Conservation (phyloP, 2,888 invertebrate species). For the Xylocampa areola region DNA sequence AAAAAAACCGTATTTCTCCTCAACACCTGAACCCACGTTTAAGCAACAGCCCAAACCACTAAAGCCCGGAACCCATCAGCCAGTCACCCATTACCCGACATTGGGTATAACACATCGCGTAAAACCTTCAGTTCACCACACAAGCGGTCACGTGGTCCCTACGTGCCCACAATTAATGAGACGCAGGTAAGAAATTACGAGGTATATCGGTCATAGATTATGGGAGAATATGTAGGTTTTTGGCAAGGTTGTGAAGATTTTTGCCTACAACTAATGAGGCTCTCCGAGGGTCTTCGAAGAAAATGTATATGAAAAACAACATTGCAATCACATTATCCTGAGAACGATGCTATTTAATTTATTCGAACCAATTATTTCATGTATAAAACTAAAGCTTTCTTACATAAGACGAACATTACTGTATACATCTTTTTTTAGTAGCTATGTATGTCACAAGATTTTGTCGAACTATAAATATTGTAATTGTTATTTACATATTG, state of each 20-base stretch:
- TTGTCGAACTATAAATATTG: no score
- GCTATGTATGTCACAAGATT: no score
- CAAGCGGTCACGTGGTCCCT: constrained; percentile 70
- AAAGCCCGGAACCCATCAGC: constrained; percentile 48
- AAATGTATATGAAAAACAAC: no score
- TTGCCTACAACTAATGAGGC: neutral
- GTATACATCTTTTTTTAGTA: no score
- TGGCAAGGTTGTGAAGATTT: neutral
- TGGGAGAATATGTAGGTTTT: constrained; percentile 17
- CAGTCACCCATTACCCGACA: constrained; percentile 52
- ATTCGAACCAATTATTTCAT: no score
- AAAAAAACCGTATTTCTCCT: neutral
- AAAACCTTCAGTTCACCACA: constrained; percentile 55
- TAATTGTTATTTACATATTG: no score
- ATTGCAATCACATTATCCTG: no score
- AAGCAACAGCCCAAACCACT: constrained; percentile 34
- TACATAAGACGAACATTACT: no score
- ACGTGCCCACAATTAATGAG: constrained; percentile 84
- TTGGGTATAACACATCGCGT: constrained; percentile 62
- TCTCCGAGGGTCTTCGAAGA: no score
- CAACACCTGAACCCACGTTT: constrained; percentile 18
- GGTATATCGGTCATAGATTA: constrained; percentile 57
- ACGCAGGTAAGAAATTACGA: constrained; percentile 78
- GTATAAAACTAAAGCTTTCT: no score
- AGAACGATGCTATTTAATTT: no score